These are phyloP conservation scores for Drosophila bifasciata DNA, from an alignment of 1,140 invertebrate genomes.

Conservation along the genomic window DNA sequence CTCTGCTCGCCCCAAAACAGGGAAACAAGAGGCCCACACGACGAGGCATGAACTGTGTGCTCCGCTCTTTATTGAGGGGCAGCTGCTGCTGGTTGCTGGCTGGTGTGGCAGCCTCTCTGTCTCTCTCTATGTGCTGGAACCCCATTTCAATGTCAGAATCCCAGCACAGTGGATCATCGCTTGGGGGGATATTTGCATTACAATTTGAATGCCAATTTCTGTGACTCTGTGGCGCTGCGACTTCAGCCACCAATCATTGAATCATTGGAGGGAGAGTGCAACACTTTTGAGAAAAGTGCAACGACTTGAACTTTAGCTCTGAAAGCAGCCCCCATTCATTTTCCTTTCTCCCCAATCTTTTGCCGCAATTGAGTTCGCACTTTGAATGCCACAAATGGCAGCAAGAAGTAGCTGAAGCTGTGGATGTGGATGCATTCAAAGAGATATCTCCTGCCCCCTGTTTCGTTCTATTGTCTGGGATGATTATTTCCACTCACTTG, in stretches of 20 bases:
- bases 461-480: conserved; percentile 62
- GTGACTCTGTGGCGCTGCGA: background rate
- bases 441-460: conserved; percentile 26
- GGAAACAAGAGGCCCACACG: conserved; percentile 55
- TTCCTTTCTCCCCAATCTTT: conserved; percentile 39
- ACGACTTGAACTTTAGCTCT: conserved; percentile 40
- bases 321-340: conserved; percentile 15
- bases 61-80: conserved; percentile 48
- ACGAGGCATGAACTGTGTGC: conserved; percentile 33
- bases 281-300: conserved; percentile 71
- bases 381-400: conserved; percentile 45
- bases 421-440: conserved; percentile 6
- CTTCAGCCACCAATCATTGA: conserved; percentile 33
- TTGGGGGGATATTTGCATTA: no score
- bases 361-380: conserved; percentile 74
- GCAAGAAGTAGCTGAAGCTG: conserved; percentile 45
- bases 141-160: conserved; percentile 69
- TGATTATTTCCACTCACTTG: conserved; percentile 78
- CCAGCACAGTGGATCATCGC: conserved; percentile 36
- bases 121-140: conserved; percentile 28
- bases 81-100: conserved; percentile 26
- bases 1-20: conserved; percentile 24
- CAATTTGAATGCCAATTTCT: background rate
- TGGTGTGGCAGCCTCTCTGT: conserved; percentile 22
- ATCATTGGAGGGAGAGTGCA: conserved; percentile 62